Evolutionary conservation across 2,113 vertebrate genomes (phyloP).

Genomic region (Galbula dea): DNA sequence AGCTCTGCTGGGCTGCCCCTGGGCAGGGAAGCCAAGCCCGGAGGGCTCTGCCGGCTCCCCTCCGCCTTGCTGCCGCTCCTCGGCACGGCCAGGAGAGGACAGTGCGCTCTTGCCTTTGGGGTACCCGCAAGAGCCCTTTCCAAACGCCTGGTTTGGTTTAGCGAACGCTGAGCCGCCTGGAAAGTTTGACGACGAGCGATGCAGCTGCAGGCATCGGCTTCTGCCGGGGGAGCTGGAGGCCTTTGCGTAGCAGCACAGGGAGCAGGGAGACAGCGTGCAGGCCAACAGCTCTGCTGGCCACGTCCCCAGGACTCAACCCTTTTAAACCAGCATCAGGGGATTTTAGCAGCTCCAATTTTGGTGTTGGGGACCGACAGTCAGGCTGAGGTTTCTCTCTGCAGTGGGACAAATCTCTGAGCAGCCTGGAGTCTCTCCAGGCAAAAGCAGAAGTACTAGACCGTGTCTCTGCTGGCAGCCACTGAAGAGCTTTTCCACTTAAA

Average conservation of each 20-base stretch:
- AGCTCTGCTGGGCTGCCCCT: not conserved
- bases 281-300: not conserved
- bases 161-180: slow-evolving; percentile 50
- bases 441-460: not conserved
- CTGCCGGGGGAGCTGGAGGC: not conserved
- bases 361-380: not conserved
- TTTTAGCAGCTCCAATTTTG: not conserved
- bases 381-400: not conserved
- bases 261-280: not conserved
- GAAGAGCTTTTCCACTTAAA: not conserved
- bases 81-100: slow-evolving; percentile 22
- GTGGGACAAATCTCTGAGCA: not conserved
- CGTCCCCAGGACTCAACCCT: not conserved
- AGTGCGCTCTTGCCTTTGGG: not conserved
- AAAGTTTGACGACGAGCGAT: slow-evolving; percentile 46
- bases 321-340: not conserved
- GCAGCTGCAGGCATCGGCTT: not conserved
- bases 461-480: not conserved
- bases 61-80: not conserved
- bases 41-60: too few relatives aligned
- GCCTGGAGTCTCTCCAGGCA: not conserved
- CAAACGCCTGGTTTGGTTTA: not conserved
- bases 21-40: too few relatives aligned
- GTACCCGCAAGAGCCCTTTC: not conserved
- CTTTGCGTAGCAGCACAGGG: not conserved